Percentiles rank a stretch among this genome's conserved stretches.
These are phyloP conservation scores for Sphaeridia pumilis DNA, from an alignment of 2,888 invertebrate species.

Conservation along the genomic window DNA sequence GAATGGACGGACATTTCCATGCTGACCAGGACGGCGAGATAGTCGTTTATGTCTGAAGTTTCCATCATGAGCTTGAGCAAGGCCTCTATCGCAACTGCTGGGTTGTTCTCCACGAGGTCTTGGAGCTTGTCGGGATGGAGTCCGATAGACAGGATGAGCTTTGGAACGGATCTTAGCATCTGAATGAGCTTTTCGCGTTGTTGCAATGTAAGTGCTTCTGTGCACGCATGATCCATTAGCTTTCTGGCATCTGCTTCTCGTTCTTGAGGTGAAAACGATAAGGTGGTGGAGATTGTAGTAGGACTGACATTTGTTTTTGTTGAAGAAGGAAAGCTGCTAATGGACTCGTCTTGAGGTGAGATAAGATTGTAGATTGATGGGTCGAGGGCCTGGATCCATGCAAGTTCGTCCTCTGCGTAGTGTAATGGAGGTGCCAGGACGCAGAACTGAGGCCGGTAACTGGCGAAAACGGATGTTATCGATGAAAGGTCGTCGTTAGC, in stretches of 20 bases:
- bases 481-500: no score
- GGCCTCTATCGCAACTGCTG: conserved; percentile 88
- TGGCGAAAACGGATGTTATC: conserved; percentile 46
- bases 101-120: conserved; percentile 92
- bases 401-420: conserved; percentile 59
- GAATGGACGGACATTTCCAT: conserved; percentile 99
- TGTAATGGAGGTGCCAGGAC: conserved; percentile 63
- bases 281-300: no score
- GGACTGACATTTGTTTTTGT: no score
- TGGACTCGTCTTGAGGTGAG: background rate
- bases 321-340: background rate
- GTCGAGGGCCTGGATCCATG: conserved; percentile 73
- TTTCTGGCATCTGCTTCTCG: conserved; percentile 55
- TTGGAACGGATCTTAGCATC: conserved; percentile 70
- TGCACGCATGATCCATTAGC: conserved; percentile 70
- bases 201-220: conserved; percentile 66
- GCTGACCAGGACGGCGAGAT: conserved; percentile 88
- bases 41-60: conserved; percentile 88
- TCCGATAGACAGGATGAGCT: conserved; percentile 73
- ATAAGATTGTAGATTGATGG: conserved; percentile 55
- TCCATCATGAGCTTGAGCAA: conserved; percentile 62
- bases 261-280: conserved; percentile 43
- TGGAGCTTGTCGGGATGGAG: conserved; percentile 68
- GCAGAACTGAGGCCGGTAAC: conserved; percentile 61
- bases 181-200: conserved; percentile 76